These are phyloP conservation scores for Stenopsyche tienmushanensis DNA, from an alignment of 1,140 invertebrate genomes.

Conservation along the genomic window DNA sequence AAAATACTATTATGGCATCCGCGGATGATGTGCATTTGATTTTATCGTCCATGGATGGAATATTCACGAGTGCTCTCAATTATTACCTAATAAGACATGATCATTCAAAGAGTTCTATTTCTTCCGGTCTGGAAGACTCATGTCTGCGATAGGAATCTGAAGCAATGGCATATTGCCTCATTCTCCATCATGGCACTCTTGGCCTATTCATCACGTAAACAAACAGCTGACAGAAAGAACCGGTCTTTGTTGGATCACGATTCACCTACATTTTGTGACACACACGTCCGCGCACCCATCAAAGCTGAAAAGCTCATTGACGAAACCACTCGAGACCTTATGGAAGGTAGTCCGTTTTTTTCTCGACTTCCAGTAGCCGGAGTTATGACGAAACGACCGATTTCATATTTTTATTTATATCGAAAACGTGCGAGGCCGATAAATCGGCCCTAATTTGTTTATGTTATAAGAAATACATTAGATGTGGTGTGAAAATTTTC, in stretches of 20 bases:
- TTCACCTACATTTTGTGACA: conserved; percentile 12
- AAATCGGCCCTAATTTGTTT: not conserved
- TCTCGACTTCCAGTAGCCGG: not conserved
- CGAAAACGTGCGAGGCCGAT: not conserved
- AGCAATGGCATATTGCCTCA: not conserved
- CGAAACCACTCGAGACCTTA: not conserved
- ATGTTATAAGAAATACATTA: not conserved
- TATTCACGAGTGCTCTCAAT: not conserved
- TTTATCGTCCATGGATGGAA: too few species aligned
- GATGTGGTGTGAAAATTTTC: not conserved
- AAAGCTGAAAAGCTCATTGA: not conserved
- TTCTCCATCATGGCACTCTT: too few species aligned
- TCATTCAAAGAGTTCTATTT: not conserved
- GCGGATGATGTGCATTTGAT: too few species aligned
- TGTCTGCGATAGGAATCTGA: not conserved
- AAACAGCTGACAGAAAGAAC: conserved; percentile 13
- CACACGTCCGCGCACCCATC: not conserved
- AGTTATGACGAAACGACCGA: not conserved
- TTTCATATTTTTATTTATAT: not conserved
- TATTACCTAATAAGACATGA: not conserved
- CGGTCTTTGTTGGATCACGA: conserved; percentile 9
- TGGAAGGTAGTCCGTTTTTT: not conserved
- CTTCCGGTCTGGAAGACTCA: too few species aligned
- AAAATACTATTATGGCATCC: too few species aligned
- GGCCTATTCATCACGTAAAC: conserved; percentile 14